Evolutionary conservation across 2,888 invertebrate species (phyloP), one percentile per base, ranked within the genome.

Genomic region (Plagiodera versicolora): DNA sequence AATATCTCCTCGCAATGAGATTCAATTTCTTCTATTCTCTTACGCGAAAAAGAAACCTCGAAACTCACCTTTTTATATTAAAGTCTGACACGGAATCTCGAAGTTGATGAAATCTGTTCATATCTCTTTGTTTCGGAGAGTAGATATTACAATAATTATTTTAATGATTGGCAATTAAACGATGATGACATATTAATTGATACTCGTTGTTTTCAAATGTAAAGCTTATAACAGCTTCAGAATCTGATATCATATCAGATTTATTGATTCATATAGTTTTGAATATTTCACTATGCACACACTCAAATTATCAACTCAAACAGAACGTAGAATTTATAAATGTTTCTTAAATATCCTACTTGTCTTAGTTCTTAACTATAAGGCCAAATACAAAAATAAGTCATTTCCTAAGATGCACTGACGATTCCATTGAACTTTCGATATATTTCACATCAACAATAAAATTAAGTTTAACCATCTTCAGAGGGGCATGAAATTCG

Each of bases 381-480:
- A 65, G 62, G 64, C 62, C 64, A 54, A 64, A 64, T 67, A 67
- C 52, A 67, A 65, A 67, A 67, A 67, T 67, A 67, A 65, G 64
- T 67, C 61, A 60, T 66, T 60, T 63, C 48, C 58, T 58, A 57
- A 39, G 44, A 55, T 56, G 56, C 20, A 55, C 54, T 50, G 45
- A 39, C 2, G 51, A 61, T 47, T 56, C 32, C 47, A 51, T 62
- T 51, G 52, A 56, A 56, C 51, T 48, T 49, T 39, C 28, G 19
- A 16, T 11, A 8, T 24, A 46, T 35, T 44, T 54, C 46, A 19
- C 16, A 20, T 18, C 4, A 28, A 8, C 4, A 28, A 28, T 28
- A 8, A 28, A 28, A 28, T n/a, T n/a, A n/a, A n/a, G n/a, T n/a
- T n/a, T n/a, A n/a, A n/a, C n/a, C n/a, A n/a, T n/a, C n/a, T n/a